Percentiles rank a stretch among this genome's conserved stretches.
Evolutionary conservation across 2,113 vertebrate genomes (phyloP).

Genomic region (Hemichromis elongatus): DNA sequence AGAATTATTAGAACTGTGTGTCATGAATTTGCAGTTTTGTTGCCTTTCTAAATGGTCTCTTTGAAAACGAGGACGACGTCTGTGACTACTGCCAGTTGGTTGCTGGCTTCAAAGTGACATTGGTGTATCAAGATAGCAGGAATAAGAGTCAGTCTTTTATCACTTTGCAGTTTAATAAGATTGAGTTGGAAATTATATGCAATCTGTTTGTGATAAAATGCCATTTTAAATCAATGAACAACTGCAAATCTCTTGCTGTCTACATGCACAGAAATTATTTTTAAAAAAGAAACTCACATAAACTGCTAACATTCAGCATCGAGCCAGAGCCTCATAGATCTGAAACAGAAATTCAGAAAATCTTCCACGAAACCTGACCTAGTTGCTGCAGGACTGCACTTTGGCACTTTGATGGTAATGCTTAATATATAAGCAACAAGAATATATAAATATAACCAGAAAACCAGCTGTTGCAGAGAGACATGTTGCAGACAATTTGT

Average conservation of each 20-base stretch:
- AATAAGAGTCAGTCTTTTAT: background rate
- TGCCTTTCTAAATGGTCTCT: background rate
- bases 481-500: background rate
- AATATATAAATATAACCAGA: background rate
- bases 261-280: background rate
- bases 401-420: fast-evolving
- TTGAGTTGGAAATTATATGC: background rate
- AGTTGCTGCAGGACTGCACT: background rate
- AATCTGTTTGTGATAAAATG: background rate
- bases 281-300: background rate
- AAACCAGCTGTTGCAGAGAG: background rate
- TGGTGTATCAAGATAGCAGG: background rate
- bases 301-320: background rate
- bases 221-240: fast-evolving
- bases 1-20: background rate
- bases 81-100: background rate
- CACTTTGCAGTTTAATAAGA: fast-evolving
- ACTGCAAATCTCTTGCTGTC: background rate
- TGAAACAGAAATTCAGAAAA: background rate
- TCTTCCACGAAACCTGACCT: background rate
- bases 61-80: background rate
- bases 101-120: background rate
- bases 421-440: background rate
- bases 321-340: background rate
- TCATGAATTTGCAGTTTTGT: fast-evolving